Conservation (phyloP, 2,113 vertebrate genomes). For the Prolemur simus region DNA sequence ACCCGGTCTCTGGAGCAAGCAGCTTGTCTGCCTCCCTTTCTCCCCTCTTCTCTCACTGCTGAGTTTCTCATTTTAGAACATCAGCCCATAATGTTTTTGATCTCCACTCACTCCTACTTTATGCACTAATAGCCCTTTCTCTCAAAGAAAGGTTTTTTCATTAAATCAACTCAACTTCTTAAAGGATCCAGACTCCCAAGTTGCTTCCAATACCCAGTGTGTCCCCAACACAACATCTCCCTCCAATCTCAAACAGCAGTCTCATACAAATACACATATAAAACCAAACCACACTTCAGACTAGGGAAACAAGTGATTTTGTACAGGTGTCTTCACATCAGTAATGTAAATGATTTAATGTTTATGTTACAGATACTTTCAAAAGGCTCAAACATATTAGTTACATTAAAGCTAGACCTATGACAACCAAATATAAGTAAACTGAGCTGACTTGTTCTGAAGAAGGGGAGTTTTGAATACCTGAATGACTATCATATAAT, state of each 20-base stretch:
- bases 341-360: neutral
- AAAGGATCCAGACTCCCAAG: neutral
- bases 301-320: neutral
- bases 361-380: neutral
- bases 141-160: neutral
- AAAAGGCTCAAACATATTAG: neutral
- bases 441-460: neutral
- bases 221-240: neutral
- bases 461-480: neutral
- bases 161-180: neutral
- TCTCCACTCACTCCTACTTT: neutral
- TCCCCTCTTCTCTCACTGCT: neutral
- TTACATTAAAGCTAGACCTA: conserved; percentile 14
- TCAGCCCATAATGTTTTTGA: neutral
- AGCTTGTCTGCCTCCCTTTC: neutral
- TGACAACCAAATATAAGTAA: neutral
- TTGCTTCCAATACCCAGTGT: neutral
- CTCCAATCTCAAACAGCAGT: neutral
- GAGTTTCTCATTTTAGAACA: neutral
- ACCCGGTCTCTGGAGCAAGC: neutral
- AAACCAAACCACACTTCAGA: neutral
- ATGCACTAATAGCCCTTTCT: neutral
- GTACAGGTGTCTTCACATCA: neutral
- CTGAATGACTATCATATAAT: neutral
- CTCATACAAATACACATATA: neutral